Base-by-base conservation (phyloP, 2,797 vertebrate species). In the Gallinago solitaria region DNA sequence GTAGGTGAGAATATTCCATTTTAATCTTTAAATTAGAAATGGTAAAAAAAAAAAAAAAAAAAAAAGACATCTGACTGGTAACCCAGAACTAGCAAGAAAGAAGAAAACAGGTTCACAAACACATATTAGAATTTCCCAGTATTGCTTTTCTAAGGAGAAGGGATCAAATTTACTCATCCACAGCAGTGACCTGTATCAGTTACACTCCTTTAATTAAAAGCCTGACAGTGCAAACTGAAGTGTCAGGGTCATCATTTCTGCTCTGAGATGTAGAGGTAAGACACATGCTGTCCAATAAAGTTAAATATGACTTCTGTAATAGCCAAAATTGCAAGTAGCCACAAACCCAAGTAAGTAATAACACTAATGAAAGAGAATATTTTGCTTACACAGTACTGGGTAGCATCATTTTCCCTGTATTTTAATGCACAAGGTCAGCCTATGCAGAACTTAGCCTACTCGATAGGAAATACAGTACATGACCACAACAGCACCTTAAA, bases 401-500 rank as follows among this genome's bases (percentile, higher is more conserved):
- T 77, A 85, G 41, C 6, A 60, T 9, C 7, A 20, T 5, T 51
- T 48, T 28, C 48, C 51, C 30, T 7, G 7, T 15, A 13, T 19
- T 77, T 76, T 45, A 39, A 32, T 11, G 23, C 3, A 39, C 45
- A 47, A 56, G 17, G 25, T 12, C 33, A 53, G 33, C 5, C 24
- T 27, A 43, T 35, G 21, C 4, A 45, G 3, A 60, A 3, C 14
- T 57, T 16, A 14, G 21, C 5, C 16, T 23, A 12, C 50, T 8
- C 21, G 2, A 11, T 16, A 23, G 1, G 9, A 87, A 78, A 43
- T 4, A 59, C 9, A 25, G 11, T 5, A 71, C 1, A 3, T 3
- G 1, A 9, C 18, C 12, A 68, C 63, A 76, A 61, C 6, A 8
- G 5, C 25, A 57, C 15, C 17, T 67, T 11, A 23, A 41, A 56